These are phyloP conservation scores for Limnephilus marmoratus DNA, from an alignment of 2,888 invertebrate genomes.

Conservation along the genomic window DNA sequence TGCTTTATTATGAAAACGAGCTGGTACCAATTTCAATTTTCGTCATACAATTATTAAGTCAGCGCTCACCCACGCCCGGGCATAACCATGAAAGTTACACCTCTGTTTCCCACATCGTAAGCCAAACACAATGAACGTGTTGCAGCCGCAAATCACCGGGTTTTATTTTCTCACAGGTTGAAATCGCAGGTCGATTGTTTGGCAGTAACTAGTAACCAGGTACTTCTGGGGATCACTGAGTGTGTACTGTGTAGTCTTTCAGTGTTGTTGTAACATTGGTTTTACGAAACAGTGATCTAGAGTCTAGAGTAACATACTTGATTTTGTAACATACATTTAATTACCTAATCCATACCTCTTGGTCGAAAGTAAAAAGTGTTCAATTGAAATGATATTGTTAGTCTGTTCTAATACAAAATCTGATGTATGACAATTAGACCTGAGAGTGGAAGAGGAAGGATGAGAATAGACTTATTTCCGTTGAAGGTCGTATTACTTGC, in stretches of 20 bases:
- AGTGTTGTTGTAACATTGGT: background rate
- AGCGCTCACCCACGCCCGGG: conserved; percentile 18
- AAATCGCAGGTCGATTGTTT: conserved; percentile 38
- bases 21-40: conserved; percentile 46
- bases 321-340: background rate
- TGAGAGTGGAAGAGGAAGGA: background rate
- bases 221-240: background rate
- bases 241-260: conserved; percentile 20
- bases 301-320: background rate
- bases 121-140: conserved; percentile 10
- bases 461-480: background rate
- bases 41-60: conserved; percentile 41
- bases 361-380: background rate
- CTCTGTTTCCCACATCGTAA: conserved; percentile 36
- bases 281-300: conserved; percentile 22
- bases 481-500: background rate
- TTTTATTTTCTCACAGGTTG: conserved; percentile 37
- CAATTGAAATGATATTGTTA: background rate
- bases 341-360: background rate
- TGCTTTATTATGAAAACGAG: conserved; percentile 45
- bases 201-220: background rate
- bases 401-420: background rate
- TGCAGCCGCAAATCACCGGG: conserved; percentile 25
- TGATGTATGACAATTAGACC: background rate
- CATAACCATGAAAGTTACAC: conserved; percentile 24